A percentile compares a stretch with the other conserved stretches of the same genome.
These are phyloP conservation scores for Spisula solida DNA, from an alignment of 2,888 invertebrate genomes.

Conservation along the genomic window DNA sequence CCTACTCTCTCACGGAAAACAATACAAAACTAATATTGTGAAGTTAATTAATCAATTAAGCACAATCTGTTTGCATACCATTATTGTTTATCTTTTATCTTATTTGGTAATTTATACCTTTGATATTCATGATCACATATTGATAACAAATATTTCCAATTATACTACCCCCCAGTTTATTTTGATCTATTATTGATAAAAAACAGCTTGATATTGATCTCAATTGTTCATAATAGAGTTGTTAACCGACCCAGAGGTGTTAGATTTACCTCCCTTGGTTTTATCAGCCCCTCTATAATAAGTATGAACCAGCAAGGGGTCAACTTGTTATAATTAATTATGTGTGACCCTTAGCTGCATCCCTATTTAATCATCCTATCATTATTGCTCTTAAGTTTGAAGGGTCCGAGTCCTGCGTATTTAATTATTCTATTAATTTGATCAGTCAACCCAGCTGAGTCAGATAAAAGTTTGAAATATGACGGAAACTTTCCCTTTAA, in stretches of 20 bases:
- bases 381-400: conserved; percentile 56
- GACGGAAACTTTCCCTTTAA: not conserved
- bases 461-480: conserved; percentile 33
- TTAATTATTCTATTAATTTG: conserved; percentile 65
- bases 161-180: conserved; percentile 32
- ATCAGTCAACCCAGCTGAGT: conserved; percentile 38
- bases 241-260: not conserved
- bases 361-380: conserved; percentile 61
- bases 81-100: conserved; percentile 30
- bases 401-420: conserved; percentile 51
- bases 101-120: conserved; percentile 39
- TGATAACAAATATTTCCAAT: conserved; percentile 41
- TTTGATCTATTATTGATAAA: conserved; percentile 39
- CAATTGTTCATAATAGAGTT: not conserved
- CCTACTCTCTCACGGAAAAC: not conserved
- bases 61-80: conserved; percentile 35
- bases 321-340: conserved; percentile 60
- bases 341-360: conserved; percentile 44
- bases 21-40: not conserved
- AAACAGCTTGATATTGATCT: conserved; percentile 25
- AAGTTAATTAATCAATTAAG: conserved; percentile 24
- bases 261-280: conserved; percentile 22
- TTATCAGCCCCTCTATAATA: conserved; percentile 42
- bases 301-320: conserved; percentile 51
- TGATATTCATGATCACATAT: conserved; percentile 31